Percentiles rank a stretch among this genome's conserved stretches.
These are phyloP conservation scores for Eupeodes latifasciatus DNA, from an alignment of 2,888 invertebrate species.

Conservation along the genomic window DNA sequence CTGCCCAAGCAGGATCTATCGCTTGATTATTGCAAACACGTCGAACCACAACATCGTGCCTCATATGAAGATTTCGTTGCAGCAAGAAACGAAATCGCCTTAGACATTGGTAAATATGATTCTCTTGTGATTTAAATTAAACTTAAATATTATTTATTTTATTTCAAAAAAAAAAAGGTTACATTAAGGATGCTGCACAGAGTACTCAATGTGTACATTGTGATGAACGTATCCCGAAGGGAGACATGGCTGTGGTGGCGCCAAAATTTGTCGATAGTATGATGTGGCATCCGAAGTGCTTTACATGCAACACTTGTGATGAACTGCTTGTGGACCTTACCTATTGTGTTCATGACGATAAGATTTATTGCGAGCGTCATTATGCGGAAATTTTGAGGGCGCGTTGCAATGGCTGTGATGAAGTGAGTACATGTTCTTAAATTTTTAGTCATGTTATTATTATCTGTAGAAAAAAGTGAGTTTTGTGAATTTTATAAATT, in stretches of 20 bases:
- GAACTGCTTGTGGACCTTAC: constrained; percentile 98
- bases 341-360: constrained; percentile 95
- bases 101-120: constrained; percentile 92
- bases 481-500: too few relatives aligned
- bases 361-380: constrained; percentile 96
- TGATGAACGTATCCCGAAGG: constrained; percentile 90
- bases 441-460: not conserved
- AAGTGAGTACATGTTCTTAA: constrained; percentile 88
- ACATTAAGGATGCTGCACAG: constrained; percentile 87
- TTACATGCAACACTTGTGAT: constrained; percentile 93
- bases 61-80: constrained; percentile 97
- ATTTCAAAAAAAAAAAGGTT: constrained; percentile 83
- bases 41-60: constrained; percentile 90
- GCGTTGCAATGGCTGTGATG: constrained; percentile 98
- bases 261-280: constrained; percentile 91
- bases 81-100: constrained; percentile 96
- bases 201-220: constrained; percentile 92
- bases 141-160: not conserved
- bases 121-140: not conserved
- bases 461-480: too few relatives aligned
- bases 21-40: constrained; percentile 93
- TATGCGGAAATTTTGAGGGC: constrained; percentile 98
- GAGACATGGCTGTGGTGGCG: constrained; percentile 93
- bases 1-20: constrained; percentile 97
- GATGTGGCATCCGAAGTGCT: constrained; percentile 97